Evolutionary conservation across 2,797 vertebrate genomes (phyloP), one percentile per base, ranked within the genome.

Genomic region (Onychomys arenicola): DNA sequence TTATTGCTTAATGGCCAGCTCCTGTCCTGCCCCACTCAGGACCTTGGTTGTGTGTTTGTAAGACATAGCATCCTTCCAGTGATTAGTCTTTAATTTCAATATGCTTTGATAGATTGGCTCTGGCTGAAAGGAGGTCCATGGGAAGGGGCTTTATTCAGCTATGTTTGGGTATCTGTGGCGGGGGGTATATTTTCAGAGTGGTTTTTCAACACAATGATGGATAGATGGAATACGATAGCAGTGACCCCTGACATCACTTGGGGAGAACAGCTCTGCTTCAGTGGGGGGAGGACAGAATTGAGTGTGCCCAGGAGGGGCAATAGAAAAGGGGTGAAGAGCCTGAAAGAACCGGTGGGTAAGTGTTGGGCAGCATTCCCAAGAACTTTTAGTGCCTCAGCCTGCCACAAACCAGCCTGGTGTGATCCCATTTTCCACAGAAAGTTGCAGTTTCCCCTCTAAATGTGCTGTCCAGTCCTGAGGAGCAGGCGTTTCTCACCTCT

Each of bases 121-220:
- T 97, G 96, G 92, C 96, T 96, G 97, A 95, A 81, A 91, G 93
- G 93, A 96, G 95, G 97, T 97, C 95, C 75, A 82, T 94, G 95
- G 97, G 97, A 98, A 98, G 94, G 97, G 98, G 96, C 97, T 97
- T 97, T 94, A 97, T 29, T 94, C 81, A 43, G 97, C 97, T 98
- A 5, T 93, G 96, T 97, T 95, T 90, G 94, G 97, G 97, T 98
- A 98, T 97, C 97, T 98, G 98, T 97, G 98, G 98, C 96, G 76
- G 69, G 49, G 34, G 97, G 98, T 96, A 95, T 97, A 98, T 97
- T 98, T 98, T 98, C 98, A 98, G 98, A 98, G 97, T 97, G 96
- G 97, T 97, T 98, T 98, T 98, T 98, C 98, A 98, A 97, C 97
- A 98, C 98, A 98, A 98, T 98, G 98, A 98, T 98, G 98, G 98